phyloP scores from a whole-genome alignment of 2,797 vertebrate species.

The Atherinosoma microstoma region DNA sequence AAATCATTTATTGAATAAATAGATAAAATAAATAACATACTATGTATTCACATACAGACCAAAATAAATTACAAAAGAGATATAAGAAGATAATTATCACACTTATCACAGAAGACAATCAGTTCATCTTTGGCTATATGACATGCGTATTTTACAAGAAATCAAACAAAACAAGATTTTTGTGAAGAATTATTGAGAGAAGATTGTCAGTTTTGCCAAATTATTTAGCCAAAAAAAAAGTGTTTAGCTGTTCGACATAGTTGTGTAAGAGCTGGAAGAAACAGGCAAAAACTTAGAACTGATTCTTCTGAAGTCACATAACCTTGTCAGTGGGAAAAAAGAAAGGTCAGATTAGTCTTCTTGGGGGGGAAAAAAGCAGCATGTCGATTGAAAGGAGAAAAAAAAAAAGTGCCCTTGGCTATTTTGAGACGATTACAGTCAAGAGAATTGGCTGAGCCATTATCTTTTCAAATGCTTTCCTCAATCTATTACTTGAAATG shows the following conservation, averaged over 20 bases:
- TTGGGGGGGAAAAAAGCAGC: constrained; percentile 30
- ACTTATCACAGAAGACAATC: constrained; percentile 73
- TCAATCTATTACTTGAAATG: constrained; percentile 70
- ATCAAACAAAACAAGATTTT: constrained; percentile 26
- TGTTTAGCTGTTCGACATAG: not conserved
- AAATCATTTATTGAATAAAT: constrained; percentile 84
- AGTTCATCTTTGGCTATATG: constrained; percentile 83
- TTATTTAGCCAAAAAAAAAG: constrained; percentile 16
- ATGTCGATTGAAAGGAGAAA: constrained; percentile 40
- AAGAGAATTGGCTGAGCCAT: constrained; percentile 60
- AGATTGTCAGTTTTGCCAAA: constrained; percentile 63
- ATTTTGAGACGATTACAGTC: constrained; percentile 61
- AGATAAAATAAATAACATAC: constrained; percentile 83
- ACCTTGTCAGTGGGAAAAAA: constrained; percentile 44
- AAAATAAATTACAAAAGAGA: constrained; percentile 76
- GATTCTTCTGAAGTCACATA: constrained; percentile 25
- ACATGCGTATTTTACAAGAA: constrained; percentile 67
- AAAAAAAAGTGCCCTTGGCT: constrained; percentile 61
- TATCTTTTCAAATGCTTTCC: constrained; percentile 68
- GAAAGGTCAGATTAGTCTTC: constrained; percentile 54
- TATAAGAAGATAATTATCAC: constrained; percentile 63
- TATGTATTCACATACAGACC: constrained; percentile 71
- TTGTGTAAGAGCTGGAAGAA: constrained; percentile 1
- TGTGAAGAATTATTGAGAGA: constrained; percentile 31
- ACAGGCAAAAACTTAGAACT: not conserved